phyloP scores from a whole-genome alignment of 1,140 invertebrate species.

The Magallana ariakensis region DNA sequence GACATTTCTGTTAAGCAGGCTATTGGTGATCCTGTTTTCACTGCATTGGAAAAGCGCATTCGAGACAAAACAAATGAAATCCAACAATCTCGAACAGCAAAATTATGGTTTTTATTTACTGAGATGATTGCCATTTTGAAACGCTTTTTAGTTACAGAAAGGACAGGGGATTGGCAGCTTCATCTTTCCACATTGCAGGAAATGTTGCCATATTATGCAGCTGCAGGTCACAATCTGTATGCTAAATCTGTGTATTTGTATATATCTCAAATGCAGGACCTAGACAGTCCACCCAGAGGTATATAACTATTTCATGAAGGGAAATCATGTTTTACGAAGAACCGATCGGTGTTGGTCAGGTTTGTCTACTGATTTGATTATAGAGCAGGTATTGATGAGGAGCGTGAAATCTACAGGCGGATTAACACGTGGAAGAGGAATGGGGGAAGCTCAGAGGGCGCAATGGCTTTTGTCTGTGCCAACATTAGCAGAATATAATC shows the following conservation, averaged over 20 bases:
- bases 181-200: too few species aligned
- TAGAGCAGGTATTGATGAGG: constrained; percentile 49
- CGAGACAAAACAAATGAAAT: constrained; percentile 31
- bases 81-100: too few species aligned
- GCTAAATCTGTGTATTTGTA: constrained; percentile 80
- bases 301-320: constrained; percentile 66
- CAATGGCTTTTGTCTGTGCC: constrained; percentile 63
- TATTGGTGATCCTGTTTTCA: too few species aligned
- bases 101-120: too few species aligned
- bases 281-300: background rate
- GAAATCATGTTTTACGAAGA: constrained; percentile 53
- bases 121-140: too few species aligned
- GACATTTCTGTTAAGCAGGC: too few species aligned
- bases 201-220: constrained; percentile 80
- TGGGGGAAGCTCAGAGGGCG: background rate
- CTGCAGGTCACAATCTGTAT: constrained; percentile 79
- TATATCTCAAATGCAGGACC: constrained; percentile 38
- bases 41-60: background rate
- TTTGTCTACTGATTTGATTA: constrained; percentile 73
- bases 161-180: too few species aligned
- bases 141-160: too few species aligned
- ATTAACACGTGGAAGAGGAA: too few species aligned
- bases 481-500: constrained; percentile 58
- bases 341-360: constrained; percentile 73
- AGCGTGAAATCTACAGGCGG: constrained; percentile 30